Evolutionary conservation across 2,888 invertebrate genomes (phyloP), one percentile per base, ranked within the genome.

Genomic region (Lymantria monacha): DNA sequence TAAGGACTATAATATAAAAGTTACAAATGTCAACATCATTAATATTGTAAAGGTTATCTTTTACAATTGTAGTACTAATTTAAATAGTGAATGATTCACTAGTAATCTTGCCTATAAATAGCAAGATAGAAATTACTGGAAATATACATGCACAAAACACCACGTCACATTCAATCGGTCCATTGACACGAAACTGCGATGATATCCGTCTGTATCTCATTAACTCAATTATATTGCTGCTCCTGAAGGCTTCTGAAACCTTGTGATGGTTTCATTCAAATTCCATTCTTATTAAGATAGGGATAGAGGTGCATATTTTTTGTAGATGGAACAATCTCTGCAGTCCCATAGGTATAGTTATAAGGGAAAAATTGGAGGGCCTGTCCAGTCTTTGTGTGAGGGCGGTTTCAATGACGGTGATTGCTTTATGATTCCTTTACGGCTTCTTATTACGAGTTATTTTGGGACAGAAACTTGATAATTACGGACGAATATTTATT

Each of bases 191-290:
- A 55, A 55, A 70, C 63, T 57, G 49, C 55, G 55, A 69, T 66
- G 70, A 69, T 66, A 70, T 68, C 55, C 55, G 15, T 59, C 45
- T 58, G 62, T 65, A 75, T 79, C 79, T 80, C 81, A 82, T 82
- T 81, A 75, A 74, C 75, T 76, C 71, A 72, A 81, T 82, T 81
- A 79, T 77, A 67, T 76, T 71, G 68, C 70, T 76, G 72, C 67
- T 70, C 65, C 69, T 42, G 56, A 58, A 60, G 51, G 48, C 52
- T 53, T 38, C 43, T 22, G 49, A 65, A 62, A 59, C 55, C 46
- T 44, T 22, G 22, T 22, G 0, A 9, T 9, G 40, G 0, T 11
- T 9, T 11, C 40, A 43, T 11, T 9, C 14, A 22, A 67, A 49
- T 41, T 10, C 44, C 7, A 14, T 31, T 56, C 55, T 58, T 64